Base-by-base conservation (phyloP, 2,797 vertebrate species). In the Microctenopoma lineatum region DNA sequence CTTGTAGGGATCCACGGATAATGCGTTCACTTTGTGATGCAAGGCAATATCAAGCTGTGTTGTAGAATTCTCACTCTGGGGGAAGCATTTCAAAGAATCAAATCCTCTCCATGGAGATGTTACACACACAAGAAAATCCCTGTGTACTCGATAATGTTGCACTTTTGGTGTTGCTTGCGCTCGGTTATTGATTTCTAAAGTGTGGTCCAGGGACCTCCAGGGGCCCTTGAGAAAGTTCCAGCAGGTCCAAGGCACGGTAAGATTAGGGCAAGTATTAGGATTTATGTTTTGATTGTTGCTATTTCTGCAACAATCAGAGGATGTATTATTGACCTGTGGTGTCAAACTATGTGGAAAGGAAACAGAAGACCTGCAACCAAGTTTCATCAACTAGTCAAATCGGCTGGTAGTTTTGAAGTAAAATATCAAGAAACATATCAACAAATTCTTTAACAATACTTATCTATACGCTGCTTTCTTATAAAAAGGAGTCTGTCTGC, bases 21-120 rank as follows among this genome's bases (percentile, higher is more conserved):
- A 95, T 92, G 85, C 87, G 87, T 94, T 92, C 91, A 79, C 89
- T 94, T 92, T 92, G 92, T 91, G 92, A 94, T 94, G 90, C 90
- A 89, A 93, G 92, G 94, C 94, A 89, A 93, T 95, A 95, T 96
- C 94, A 93, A 92, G 94, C 66, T 79, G 87, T 84, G 87, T 89
- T 92, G 90, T 88, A 91, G 89, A 92, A 89, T 93, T 90, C 91
- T 94, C 93, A 94, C 92, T 94, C 92, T 90, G 85, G 90, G 88
- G 86, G 89, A 93, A 89, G 85, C 81, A 89, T 94, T 96, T 94
- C 93, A 95, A 95, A 95, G 93, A 94, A 95, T 93, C 89, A 92
- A 90, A 93, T 93, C 85, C 89, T 89, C 90, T 91, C 87, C 90
- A 87, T 77, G 88, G 84, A 91, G 88, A 89, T 91, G 69, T 91